Conservation (phyloP, 2,888 invertebrate species). For the Tridacna crocea region DNA sequence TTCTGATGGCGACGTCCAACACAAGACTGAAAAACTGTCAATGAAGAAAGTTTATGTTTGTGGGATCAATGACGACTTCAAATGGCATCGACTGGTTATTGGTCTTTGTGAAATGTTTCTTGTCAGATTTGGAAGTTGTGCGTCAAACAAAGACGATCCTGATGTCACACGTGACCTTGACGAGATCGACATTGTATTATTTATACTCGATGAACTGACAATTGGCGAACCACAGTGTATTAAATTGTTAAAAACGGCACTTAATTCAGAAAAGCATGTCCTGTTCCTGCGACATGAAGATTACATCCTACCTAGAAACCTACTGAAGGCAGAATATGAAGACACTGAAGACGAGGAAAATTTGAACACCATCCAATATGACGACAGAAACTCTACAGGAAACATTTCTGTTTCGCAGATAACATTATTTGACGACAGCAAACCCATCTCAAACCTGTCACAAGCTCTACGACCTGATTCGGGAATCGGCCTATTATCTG, state of each 20-base stretch:
- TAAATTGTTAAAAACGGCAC: neutral
- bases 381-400: neutral
- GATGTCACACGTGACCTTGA: neutral
- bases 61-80: slow-evolving; percentile 25
- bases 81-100: slow-evolving; percentile 39
- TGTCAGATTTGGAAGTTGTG: neutral
- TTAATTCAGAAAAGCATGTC: neutral
- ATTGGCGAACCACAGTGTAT: neutral
- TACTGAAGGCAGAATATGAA: too few species aligned
- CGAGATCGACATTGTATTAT: neutral
- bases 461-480: neutral
- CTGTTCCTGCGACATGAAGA: neutral
- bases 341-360: neutral
- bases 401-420: neutral
- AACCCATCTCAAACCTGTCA: neutral
- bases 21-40: neutral
- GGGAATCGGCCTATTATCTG: neutral
- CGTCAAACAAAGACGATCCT: neutral
- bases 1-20: neutral
- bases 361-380: neutral
- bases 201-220: slow-evolving; percentile 2
- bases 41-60: slow-evolving; percentile 26
- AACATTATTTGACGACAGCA: neutral
- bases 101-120: slow-evolving; percentile 20
- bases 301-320: neutral